Percentiles rank a stretch among this genome's conserved stretches.
Conservation (phyloP, 2,888 invertebrate species). For the Sthenelais limicola region DNA sequence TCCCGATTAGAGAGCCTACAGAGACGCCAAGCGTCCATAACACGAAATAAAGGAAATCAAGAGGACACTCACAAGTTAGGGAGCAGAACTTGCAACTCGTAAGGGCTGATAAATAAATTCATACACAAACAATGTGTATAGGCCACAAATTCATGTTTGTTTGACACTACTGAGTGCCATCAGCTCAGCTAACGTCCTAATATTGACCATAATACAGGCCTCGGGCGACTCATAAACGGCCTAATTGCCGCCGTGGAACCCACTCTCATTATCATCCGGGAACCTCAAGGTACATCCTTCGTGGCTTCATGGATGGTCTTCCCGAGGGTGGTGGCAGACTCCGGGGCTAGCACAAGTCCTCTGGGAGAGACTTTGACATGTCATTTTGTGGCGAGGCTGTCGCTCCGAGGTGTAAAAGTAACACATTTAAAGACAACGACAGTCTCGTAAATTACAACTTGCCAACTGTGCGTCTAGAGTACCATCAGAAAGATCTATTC, state of each 20-base stretch:
- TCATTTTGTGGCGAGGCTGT: constrained; percentile 19
- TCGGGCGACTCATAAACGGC: constrained; percentile 26
- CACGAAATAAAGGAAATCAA: constrained; percentile 15
- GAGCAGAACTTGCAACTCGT: neutral
- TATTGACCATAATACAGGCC: constrained; percentile 33
- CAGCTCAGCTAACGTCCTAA: constrained; percentile 6
- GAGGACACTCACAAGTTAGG: constrained; percentile 1
- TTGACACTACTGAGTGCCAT: constrained; percentile 2
- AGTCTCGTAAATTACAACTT: constrained; percentile 25
- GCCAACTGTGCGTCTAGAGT: too few species aligned
- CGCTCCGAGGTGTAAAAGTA: constrained; percentile 17
- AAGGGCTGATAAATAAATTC: constrained; percentile 23
- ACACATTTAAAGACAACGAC: constrained; percentile 6
- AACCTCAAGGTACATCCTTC: constrained; percentile 10
- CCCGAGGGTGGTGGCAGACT: constrained; percentile 8
- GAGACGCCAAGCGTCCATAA: constrained; percentile 11
- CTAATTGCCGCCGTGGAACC: constrained; percentile 35
- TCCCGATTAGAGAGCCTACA: constrained; percentile 17
- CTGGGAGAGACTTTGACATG: neutral
- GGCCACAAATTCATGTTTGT: constrained; percentile 14
- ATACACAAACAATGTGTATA: constrained; percentile 11
- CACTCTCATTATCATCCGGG: constrained; percentile 33
- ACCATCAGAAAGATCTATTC: too few species aligned
- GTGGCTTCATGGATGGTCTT: neutral
- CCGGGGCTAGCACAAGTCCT: neutral